A percentile compares a stretch with the other conserved stretches of the same genome.
Evolutionary conservation across 2,888 invertebrate species (phyloP).

Genomic region (Apodemia duryi): DNA sequence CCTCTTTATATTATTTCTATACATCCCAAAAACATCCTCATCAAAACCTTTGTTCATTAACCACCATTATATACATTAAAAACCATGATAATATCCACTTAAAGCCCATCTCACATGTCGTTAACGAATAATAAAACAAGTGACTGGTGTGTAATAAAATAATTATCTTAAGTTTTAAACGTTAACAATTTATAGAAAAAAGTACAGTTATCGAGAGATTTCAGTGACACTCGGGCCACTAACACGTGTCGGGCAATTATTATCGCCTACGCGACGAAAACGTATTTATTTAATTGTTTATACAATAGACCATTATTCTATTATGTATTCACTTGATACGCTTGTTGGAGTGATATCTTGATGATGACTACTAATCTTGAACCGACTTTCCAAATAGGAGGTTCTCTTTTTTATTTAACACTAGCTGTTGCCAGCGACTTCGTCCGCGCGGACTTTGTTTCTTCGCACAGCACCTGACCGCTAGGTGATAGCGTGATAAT

Average conservation of each 20-base stretch:
- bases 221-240: background rate
- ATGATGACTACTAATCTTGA: no score
- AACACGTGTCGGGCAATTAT: conserved; percentile 7
- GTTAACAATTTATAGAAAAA: conserved; percentile 7
- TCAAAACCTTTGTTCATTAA: background rate
- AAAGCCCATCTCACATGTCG: conserved; percentile 7
- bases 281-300: conserved; percentile 6
- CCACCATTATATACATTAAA: background rate
- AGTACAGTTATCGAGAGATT: conserved; percentile 10
- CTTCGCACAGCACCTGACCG: no score
- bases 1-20: no score
- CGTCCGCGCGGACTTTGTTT: no score
- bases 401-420: no score
- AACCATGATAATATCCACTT: background rate
- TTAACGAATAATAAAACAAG: background rate
- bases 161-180: background rate
- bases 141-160: conserved; percentile 3
- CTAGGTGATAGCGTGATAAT: no score
- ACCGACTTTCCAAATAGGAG: no score
- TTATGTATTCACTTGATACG: background rate
- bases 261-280: background rate
- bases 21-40: no score
- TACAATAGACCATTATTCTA: background rate
- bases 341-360: background rate
- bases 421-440: no score